Evolutionary conservation across 1,140 invertebrate genomes (phyloP), one percentile per base, ranked within the genome.

Genomic region (Hormaphis cornu): DNA sequence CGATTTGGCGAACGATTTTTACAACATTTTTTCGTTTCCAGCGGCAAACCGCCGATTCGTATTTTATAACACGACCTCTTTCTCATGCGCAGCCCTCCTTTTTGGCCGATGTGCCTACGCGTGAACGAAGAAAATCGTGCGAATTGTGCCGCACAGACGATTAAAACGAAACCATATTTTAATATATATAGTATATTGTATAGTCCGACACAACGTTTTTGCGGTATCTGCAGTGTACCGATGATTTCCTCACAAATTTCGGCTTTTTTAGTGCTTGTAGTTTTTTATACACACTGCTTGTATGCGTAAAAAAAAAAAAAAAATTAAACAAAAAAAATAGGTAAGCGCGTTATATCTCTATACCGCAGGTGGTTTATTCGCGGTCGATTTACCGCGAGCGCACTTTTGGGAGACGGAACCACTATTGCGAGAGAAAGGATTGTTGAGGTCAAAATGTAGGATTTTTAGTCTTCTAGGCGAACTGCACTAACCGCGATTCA

Each of bases 111-210:
- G 10, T 8, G 14, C 7, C 7, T 14, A 40, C 7, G 14, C 37
- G 37, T 40, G 7, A 40, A 40, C 6, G 44, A 30, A 63, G 22
- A 48, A 66, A 30, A 50, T 44, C 61, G 61, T 66, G 61, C 46
- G 61, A 66, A 66, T 48, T 66, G 61, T 66, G 61, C 44, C 61
- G 42, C 22, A 66, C 50, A 66, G n/a, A 33, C 61, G 40, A 66
- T 48, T 66, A 35, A 66, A 66, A 35, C n/a, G 33, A 44, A 63
- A 63, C 59, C 30, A 28, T 28, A 16, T 48, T 63, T 63, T 14
- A 7, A 44, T 14, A 44, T 14, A 5, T 8, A 50, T 50, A n/a
- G n/a, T n/a, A 7, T 50, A 33, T 33, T 20, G 28, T 54, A 33
- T 35, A 54, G 52, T 33, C 9, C 30, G n/a, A n/a, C 30, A 22